phyloP scores from a whole-genome alignment of 2,888 invertebrate species.

The Listrodromus nycthemerus region DNA sequence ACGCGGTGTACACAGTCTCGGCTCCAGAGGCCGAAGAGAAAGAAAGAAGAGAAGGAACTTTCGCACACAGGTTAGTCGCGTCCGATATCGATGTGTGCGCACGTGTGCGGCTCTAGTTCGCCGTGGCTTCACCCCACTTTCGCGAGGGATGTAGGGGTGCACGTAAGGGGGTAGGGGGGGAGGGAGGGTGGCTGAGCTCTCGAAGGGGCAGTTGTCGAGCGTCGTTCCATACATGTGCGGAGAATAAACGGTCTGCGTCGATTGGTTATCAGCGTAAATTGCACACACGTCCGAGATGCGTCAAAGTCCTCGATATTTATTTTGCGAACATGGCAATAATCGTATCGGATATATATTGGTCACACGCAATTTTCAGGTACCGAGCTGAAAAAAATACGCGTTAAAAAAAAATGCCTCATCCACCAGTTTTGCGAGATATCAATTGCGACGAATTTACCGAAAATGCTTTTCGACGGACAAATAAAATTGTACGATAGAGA shows the following conservation, averaged over 20 bases:
- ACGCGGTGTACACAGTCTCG: slow-evolving; percentile 14
- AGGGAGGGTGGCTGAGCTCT: not conserved
- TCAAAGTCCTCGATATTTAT: not conserved
- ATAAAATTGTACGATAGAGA: too few relatives aligned
- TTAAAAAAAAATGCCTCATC: too few relatives aligned
- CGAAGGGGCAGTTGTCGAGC: slow-evolving; percentile 34
- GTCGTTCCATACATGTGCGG: slow-evolving; percentile 16
- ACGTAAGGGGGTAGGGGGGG: not conserved
- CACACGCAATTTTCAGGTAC: too few relatives aligned
- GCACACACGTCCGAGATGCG: slow-evolving; percentile 11
- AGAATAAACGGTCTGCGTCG: not conserved
- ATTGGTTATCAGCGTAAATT: slow-evolving; percentile 40
- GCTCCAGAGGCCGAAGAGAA: slow-evolving; percentile 36
- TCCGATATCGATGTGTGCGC: slow-evolving; percentile 30
- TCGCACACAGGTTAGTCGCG: slow-evolving; percentile 22
- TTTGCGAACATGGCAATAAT: not conserved
- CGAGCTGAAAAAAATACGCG: too few relatives aligned
- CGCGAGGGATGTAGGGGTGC: slow-evolving; percentile 23
- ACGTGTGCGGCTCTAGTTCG: slow-evolving; percentile 3
- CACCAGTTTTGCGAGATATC: too few relatives aligned
- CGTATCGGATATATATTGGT: not conserved
- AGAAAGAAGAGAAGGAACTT: slow-evolving; percentile 21
- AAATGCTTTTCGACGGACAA: too few relatives aligned
- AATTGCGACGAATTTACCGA: too few relatives aligned
- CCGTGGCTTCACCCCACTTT: slow-evolving; percentile 38